phyloP scores from a whole-genome alignment of 2,113 vertebrate genomes.

The Serinus canaria region DNA sequence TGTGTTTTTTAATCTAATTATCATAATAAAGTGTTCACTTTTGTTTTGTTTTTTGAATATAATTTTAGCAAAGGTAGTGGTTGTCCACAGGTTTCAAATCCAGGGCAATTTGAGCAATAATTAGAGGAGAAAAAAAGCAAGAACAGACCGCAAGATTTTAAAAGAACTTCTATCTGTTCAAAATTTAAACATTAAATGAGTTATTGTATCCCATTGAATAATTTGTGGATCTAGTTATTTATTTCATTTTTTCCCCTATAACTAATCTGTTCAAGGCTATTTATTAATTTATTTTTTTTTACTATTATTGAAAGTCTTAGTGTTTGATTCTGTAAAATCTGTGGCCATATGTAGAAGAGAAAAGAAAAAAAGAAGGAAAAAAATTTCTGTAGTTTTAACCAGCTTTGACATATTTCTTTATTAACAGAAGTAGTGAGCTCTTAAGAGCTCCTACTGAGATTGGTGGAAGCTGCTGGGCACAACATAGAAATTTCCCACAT shows the following conservation, averaged over 20 bases:
- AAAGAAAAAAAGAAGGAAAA: background rate
- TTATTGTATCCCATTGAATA: background rate
- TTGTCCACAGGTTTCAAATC: background rate
- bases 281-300: background rate
- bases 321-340: background rate
- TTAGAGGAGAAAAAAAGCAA: background rate
- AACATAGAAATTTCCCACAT: background rate
- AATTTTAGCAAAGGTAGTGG: background rate
- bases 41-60: background rate
- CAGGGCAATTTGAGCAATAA: background rate
- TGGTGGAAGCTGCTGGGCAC: background rate
- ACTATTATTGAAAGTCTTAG: background rate
- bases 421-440: background rate
- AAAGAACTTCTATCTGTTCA: background rate
- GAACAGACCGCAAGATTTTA: background rate
- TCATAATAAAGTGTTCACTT: background rate
- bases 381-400: background rate
- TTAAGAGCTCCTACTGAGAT: background rate
- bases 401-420: background rate
- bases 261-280: background rate
- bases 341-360: background rate
- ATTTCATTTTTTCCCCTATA: fast-evolving
- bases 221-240: background rate
- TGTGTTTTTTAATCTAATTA: background rate
- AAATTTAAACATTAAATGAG: background rate